Evolutionary conservation across 2,113 vertebrate genomes (phyloP).

Genomic region (Xiphias gladius): DNA sequence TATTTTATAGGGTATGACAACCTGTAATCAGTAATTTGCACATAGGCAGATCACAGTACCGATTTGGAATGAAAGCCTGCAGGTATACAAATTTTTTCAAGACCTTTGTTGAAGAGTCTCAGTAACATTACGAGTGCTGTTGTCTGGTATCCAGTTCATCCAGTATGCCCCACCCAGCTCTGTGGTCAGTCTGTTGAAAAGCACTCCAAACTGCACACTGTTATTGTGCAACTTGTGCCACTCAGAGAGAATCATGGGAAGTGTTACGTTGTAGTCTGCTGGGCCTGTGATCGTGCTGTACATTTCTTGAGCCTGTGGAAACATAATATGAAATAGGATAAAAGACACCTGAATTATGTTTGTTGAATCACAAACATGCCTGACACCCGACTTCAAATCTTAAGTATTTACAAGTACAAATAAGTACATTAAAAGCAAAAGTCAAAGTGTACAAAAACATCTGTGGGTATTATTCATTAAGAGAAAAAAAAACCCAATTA

Average conservation of each 20-base stretch:
- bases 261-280: constrained; percentile 61
- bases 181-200: constrained; percentile 7
- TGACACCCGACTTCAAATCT: too few species aligned
- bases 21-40: neutral
- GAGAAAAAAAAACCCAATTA: neutral
- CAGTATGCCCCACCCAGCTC: constrained; percentile 47
- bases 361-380: neutral
- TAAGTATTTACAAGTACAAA: too few species aligned
- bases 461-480: neutral
- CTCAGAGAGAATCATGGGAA: constrained; percentile 78
- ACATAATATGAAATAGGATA: neutral
- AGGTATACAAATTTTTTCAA: neutral
- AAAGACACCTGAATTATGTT: neutral
- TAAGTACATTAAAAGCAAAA: neutral
- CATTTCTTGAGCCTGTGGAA: constrained; percentile 46
- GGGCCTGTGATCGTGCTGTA: neutral
- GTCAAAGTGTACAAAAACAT: neutral
- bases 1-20: neutral
- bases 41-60: neutral
- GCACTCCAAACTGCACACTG: constrained; percentile 34
- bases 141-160: constrained; percentile 64
- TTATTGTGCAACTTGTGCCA: constrained; percentile 72
- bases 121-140: constrained; percentile 36
- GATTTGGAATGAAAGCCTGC: constrained; percentile 5
- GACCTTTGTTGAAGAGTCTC: constrained; percentile 71